These are phyloP conservation scores for Acanthopleura granulata DNA, from an alignment of 2,888 invertebrate species.

Conservation along the genomic window DNA sequence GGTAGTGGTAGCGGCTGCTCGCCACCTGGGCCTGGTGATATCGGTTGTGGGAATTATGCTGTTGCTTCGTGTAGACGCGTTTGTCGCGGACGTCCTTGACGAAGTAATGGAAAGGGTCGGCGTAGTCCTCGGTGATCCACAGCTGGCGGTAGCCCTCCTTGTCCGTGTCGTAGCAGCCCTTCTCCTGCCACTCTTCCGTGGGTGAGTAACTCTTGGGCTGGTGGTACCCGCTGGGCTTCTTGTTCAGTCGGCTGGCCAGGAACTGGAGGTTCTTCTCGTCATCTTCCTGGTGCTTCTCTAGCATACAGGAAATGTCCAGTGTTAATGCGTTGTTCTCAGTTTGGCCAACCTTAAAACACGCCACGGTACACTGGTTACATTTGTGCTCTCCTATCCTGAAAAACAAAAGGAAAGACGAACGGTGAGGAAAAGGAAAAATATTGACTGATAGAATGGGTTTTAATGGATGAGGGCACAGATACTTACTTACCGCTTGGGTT, in stretches of 20 bases:
- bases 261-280: not conserved
- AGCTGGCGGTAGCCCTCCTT: not conserved
- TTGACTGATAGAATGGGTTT: too few species aligned
- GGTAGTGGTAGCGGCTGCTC: not conserved
- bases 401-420: not conserved
- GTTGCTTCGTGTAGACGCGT: constrained; percentile 3
- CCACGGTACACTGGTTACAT: constrained; percentile 5
- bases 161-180: constrained; percentile 7
- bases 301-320: constrained; percentile 5
- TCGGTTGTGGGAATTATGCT: constrained; percentile 4
- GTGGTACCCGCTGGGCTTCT: not conserved
- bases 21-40: not conserved
- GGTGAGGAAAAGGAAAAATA: too few species aligned
- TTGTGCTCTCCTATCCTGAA: not conserved
- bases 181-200: not conserved
- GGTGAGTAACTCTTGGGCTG: not conserved
- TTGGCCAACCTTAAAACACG: not conserved
- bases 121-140: not conserved
- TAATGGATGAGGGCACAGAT: too few species aligned
- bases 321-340: not conserved
- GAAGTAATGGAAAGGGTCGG: not conserved
- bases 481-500: too few species aligned
- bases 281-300: constrained; percentile 3
- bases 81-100: constrained; percentile 10
- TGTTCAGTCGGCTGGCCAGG: not conserved